Evolutionary conservation across 2,113 vertebrate genomes (phyloP).

Genomic region (Myrmecophaga tridactyla): DNA sequence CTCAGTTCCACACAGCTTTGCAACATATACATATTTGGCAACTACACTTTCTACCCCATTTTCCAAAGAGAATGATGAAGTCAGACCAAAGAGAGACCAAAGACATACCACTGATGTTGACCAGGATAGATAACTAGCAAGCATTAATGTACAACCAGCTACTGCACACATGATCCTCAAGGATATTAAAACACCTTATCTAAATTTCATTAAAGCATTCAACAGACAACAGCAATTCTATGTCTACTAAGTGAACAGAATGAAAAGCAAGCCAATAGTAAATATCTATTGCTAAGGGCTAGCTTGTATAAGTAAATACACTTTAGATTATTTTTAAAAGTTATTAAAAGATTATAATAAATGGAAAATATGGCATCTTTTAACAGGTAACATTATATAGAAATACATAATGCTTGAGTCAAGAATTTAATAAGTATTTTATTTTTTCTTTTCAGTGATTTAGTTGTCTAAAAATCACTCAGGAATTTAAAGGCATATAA

Average conservation of each 20-base stretch:
- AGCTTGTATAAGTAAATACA: not conserved
- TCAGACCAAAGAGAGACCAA: not conserved
- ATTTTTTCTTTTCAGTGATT: conserved; percentile 21
- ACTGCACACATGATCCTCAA: not conserved
- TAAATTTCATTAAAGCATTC: not conserved
- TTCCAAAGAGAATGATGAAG: not conserved
- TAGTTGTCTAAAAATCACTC: not conserved
- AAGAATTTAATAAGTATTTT: not conserved
- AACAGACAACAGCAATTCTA: not conserved
- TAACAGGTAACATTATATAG: not conserved
- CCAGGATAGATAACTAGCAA: not conserved
- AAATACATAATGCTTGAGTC: not conserved
- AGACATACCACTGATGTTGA: not conserved
- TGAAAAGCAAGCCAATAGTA: not conserved
- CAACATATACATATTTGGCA: not conserved
- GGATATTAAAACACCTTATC: not conserved
- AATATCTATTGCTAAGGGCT: not conserved
- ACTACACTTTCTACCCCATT: not conserved
- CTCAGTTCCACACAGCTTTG: not conserved
- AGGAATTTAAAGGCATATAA: not conserved
- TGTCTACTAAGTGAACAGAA: not conserved
- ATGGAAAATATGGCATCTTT: not conserved
- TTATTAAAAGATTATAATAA: not conserved
- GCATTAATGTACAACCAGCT: not conserved
- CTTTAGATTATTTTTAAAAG: not conserved